phyloP scores from a whole-genome alignment of 2,888 invertebrate species.

The Ceratothoa steindachneri region DNA sequence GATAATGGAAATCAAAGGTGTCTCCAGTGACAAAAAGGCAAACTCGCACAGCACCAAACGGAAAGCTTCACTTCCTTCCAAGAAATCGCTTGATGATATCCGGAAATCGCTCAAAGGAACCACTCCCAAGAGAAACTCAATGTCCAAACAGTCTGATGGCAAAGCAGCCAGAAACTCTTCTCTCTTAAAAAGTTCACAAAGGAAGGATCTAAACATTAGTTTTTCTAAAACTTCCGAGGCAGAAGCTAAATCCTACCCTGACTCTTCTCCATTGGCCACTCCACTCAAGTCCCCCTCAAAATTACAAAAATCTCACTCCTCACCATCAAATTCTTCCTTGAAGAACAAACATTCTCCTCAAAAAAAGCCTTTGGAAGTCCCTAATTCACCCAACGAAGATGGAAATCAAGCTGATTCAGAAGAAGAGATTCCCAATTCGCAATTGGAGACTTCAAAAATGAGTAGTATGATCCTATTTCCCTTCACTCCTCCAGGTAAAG shows the following conservation, averaged over 20 bases:
- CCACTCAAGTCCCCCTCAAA: background rate
- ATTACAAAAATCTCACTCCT: background rate
- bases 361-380: background rate
- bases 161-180: no score
- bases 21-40: background rate
- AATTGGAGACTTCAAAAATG: background rate
- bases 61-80: conserved; percentile 18
- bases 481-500: background rate
- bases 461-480: background rate
- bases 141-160: background rate
- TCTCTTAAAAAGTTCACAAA: no score
- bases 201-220: background rate
- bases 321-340: background rate
- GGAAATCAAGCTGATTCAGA: conserved; percentile 21
- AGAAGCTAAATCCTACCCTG: background rate
- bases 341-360: background rate
- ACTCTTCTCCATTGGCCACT: background rate
- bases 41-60: background rate
- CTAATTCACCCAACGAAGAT: background rate
- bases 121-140: background rate
- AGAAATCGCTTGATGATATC: conserved; percentile 24
- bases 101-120: conserved; percentile 21
- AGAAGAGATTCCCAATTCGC: conserved; percentile 27
- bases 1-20: background rate
- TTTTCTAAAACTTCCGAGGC: background rate